Evolutionary conservation across 2,888 invertebrate species (phyloP), one percentile per base, ranked within the genome.

Genomic region (Thymelicus lineola): DNA sequence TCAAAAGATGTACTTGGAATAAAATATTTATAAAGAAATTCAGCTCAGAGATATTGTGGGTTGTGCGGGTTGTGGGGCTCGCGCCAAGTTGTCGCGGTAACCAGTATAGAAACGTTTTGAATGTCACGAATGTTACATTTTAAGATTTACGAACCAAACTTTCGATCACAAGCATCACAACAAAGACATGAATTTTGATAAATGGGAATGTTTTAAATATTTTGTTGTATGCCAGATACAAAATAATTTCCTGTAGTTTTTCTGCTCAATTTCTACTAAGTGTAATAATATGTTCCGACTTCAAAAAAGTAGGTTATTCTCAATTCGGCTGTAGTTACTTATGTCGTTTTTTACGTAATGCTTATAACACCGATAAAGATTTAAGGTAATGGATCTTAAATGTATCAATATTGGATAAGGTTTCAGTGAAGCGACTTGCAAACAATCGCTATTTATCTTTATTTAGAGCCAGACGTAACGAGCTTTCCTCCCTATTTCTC

Each of bases 351-450:
- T n/a, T n/a, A n/a, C n/a, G n/a, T n/a, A n/a, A n/a, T n/a, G n/a
- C n/a, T n/a, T n/a, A 20, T 20, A 20, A 20, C 20, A 20, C 20
- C 3, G 3, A n/a, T 7, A 15, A 50, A 53, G 20, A 53, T 53
- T 53, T 53, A 53, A 53, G 53, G 20, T 53, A 53, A 53, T 53
- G 53, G 53, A 53, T 53, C 53, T 20, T 12, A 10, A 53, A 53
- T 20, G 53, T 53, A 53, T 53, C 53, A 53, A 53, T 53, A 53
- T 53, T 53, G 53, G 20, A 53, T 53, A 53, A n/a, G 53, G 20
- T 53, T 53, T 53, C 10, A 53, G 20, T 4, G 10, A 20, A 20
- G 53, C 53, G 9, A 20, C 53, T 10, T 20, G 53, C 7, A 3
- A 20, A 9, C 15, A 48, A 48, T 53, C 20, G 10, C 20, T 53